These are phyloP conservation scores for Limanda limanda DNA, from an alignment of 2,113 vertebrate genomes.

Conservation along the genomic window DNA sequence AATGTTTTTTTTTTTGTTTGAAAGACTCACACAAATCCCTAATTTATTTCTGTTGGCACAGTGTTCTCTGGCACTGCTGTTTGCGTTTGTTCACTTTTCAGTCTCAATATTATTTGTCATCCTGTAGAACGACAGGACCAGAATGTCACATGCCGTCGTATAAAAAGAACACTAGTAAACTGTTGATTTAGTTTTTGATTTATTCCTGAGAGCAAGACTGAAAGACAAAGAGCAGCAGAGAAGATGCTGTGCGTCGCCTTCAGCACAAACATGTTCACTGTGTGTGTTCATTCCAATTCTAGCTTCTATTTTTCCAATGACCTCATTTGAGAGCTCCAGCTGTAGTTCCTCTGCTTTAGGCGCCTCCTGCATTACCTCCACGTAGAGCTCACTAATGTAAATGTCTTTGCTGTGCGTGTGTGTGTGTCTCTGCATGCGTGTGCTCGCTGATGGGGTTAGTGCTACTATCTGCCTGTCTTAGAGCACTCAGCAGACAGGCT, in stretches of 20 bases:
- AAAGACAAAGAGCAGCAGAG: slow-evolving; percentile 14
- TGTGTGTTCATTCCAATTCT: too few species aligned
- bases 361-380: slow-evolving; percentile 21
- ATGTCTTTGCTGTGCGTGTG: slow-evolving; percentile 6
- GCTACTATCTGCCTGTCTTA: slow-evolving; percentile 20
- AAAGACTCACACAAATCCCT: neutral
- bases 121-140: neutral
- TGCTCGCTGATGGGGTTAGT: neutral
- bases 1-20: neutral
- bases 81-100: slow-evolving; percentile 5
- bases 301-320: slow-evolving; percentile 38
- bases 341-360: slow-evolving; percentile 38
- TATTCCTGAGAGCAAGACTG: slow-evolving; percentile 15
- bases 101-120: slow-evolving; percentile 10
- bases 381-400: slow-evolving; percentile 21
- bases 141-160: neutral
- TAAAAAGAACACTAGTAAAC: neutral
- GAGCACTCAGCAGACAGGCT: slow-evolving; percentile 31
- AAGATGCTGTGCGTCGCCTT: slow-evolving; percentile 12
- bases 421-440: neutral
- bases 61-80: neutral
- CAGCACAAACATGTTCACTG: neutral
- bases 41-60: neutral
- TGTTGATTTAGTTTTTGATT: neutral
- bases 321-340: slow-evolving; percentile 36